phyloP scores from a whole-genome alignment of 1,140 invertebrate genomes.

The Calephelis virginiensis region DNA sequence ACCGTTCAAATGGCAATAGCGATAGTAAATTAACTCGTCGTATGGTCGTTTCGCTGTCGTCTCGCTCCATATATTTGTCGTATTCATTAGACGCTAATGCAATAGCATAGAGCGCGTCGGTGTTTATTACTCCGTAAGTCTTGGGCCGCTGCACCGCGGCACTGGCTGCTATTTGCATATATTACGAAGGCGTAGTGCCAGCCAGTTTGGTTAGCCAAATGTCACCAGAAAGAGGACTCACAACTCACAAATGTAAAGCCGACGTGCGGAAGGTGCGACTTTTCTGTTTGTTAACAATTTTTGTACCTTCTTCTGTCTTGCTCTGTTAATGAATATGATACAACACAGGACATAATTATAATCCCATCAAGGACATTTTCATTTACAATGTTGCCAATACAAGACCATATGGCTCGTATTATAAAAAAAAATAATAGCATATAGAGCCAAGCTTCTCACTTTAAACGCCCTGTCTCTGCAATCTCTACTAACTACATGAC shows the following conservation, averaged over 20 bases:
- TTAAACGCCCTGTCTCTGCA: too few species aligned
- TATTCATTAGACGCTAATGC: background rate
- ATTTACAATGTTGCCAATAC: too few species aligned
- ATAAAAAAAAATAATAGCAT: too few species aligned
- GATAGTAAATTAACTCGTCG: conserved; percentile 5
- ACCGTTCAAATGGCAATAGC: background rate
- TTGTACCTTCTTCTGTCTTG: too few species aligned
- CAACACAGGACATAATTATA: too few species aligned
- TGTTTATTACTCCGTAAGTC: conserved; percentile 8
- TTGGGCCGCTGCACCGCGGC: background rate
- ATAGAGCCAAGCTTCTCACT: too few species aligned
- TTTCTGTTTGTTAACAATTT: background rate
- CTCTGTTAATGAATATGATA: background rate
- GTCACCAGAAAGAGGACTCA: background rate
- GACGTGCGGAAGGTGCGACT: background rate
- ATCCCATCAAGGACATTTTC: too few species aligned
- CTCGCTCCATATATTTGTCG: background rate
- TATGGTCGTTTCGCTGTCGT: conserved; percentile 13
- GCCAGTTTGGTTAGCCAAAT: conserved; percentile 7
- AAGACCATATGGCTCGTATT: too few species aligned
- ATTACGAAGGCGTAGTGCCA: conserved; percentile 5
- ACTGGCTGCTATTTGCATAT: background rate
- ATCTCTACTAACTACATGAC: too few species aligned
- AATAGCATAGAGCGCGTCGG: background rate
- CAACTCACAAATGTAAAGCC: background rate